phyloP scores from a whole-genome alignment of 2,797 vertebrate genomes.

The Chlorospingus semifuscus region DNA sequence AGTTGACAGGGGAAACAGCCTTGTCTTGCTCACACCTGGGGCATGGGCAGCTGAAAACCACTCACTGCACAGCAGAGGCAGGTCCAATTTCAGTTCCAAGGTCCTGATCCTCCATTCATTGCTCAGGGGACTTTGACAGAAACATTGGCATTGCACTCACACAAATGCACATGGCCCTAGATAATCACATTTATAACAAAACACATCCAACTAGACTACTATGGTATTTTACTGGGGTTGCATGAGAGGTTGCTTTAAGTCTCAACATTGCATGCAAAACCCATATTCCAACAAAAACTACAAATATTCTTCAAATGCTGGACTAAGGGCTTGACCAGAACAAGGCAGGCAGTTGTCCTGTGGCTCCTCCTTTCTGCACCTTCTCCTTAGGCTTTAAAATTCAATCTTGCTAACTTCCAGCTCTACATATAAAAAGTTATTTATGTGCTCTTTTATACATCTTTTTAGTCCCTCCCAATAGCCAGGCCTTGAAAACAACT shows the following conservation, averaged over 20 bases:
- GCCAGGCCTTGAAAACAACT: not conserved
- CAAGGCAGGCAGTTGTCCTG: not conserved
- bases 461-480: not conserved
- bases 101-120: not conserved
- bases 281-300: not conserved
- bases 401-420: not conserved
- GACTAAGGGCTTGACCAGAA: not conserved
- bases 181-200: not conserved
- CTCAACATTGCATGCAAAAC: not conserved
- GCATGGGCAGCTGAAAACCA: not conserved
- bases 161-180: not conserved
- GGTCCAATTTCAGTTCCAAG: not conserved
- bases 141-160: fast-evolving
- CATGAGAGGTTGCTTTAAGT: not conserved
- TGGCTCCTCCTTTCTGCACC: not conserved
- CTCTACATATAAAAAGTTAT: not conserved
- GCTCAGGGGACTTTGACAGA: not conserved
- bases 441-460: not conserved
- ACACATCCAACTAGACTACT: not conserved
- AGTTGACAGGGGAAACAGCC: not conserved
- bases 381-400: not conserved
- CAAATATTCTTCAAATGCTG: not conserved
- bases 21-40: not conserved
- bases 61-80: not conserved
- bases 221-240: not conserved